Evolutionary conservation across 1,140 invertebrate genomes (phyloP), one percentile per base, ranked within the genome.

Genomic region (Anastrepha ludens): DNA sequence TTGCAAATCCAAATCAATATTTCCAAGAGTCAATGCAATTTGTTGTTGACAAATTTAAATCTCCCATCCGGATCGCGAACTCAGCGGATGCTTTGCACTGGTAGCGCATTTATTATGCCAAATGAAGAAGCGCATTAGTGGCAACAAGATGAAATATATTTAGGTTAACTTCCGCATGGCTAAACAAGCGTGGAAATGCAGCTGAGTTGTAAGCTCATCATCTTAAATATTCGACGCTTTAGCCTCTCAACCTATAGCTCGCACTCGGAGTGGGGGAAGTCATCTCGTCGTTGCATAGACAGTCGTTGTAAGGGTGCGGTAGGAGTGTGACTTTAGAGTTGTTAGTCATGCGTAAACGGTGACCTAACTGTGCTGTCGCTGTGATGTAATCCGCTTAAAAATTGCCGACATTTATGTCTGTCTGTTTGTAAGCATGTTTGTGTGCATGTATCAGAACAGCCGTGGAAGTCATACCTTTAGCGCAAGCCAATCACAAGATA

Each of bases 311-410:
- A 62, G 17, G 4, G 17, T 8, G 17, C 4, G 60, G 60, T 4
- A 29, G 20, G 8, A 7, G 8, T 78, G 44, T 7, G 64, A 47
- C 44, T 78, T n/a, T 78, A 20, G 44, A 47, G 50, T n/a, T 29
- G 8, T 78, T 78, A 50, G 29, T 47, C 70, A 50, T 6, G 70
- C 17, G 70, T 78, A 41, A 78, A 78, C 5, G 15, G 70, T 78
- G 44, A 78, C 70, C 70, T 78, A 78, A 78, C 70, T 47, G 70
- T 67, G 64, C n/a, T 67, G 7, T 67, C 29, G 64, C 64, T 67
- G 11, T 67, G 64, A 67, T 20, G 64, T 67, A 9, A 67, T 67
- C 29, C 29, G 29, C 11, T 67, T 67, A 39, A 67, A 39, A 67
- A 67, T 29, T 39, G 20, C 1, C 64, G 64, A 67, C 29, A 9